Evolutionary conservation across 2,113 vertebrate genomes (phyloP).

Genomic region (Myocastor coypus): DNA sequence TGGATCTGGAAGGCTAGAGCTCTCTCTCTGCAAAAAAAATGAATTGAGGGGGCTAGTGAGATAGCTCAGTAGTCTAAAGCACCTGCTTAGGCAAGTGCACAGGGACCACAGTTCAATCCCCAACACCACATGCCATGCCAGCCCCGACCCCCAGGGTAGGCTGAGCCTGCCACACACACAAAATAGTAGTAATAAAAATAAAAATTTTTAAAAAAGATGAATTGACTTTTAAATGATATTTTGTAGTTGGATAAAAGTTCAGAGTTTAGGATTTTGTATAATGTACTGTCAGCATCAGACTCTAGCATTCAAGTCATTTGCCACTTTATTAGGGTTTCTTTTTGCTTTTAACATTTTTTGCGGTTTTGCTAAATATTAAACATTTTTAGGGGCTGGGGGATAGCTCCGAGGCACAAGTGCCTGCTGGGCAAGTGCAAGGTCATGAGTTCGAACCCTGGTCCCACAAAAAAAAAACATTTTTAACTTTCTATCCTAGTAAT

Average conservation of each 20-base stretch:
- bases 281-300: neutral
- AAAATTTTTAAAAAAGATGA: neutral
- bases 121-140: too few relatives aligned
- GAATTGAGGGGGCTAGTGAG: neutral
- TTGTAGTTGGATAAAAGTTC: conserved; percentile 50
- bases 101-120: too few relatives aligned
- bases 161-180: too few relatives aligned
- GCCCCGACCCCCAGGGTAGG: too few relatives aligned
- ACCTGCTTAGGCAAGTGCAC: too few relatives aligned
- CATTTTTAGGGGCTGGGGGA: too few relatives aligned
- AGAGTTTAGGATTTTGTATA: conserved; percentile 32
- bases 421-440: too few relatives aligned
- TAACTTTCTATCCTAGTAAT: conserved; percentile 35
- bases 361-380: conserved; percentile 54
- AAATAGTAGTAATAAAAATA: too few relatives aligned
- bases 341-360: conserved; percentile 39
- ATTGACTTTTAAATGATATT: neutral
- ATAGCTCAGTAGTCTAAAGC: too few relatives aligned
- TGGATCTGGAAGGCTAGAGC: neutral
- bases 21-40: neutral
- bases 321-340: conserved; percentile 46
- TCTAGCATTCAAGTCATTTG: neutral
- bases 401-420: too few relatives aligned
- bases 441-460: too few relatives aligned
- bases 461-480: too few relatives aligned